Percentiles rank a stretch among this genome's conserved stretches.
phyloP scores from a whole-genome alignment of 2,113 vertebrate species.

The Phalacrocorax pelagicus region DNA sequence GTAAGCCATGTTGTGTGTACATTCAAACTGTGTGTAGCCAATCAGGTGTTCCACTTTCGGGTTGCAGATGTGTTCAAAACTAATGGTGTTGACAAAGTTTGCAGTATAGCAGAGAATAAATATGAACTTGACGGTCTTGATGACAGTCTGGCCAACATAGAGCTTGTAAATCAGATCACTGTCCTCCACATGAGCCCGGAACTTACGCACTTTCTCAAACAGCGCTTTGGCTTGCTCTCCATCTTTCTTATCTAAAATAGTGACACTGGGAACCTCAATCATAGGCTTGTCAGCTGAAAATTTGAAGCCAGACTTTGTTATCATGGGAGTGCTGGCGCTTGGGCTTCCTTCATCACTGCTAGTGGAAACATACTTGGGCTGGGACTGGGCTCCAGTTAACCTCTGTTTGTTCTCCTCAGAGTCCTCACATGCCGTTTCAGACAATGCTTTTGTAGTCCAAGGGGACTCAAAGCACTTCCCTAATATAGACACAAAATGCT shows the following conservation, averaged over 20 bases:
- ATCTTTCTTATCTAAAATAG: slow-evolving; percentile 97
- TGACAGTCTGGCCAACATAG: slow-evolving; percentile 93
- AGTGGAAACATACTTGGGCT: slow-evolving; percentile 93
- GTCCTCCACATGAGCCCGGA: slow-evolving; percentile 94
- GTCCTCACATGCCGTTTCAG: slow-evolving; percentile 96
- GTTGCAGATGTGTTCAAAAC: slow-evolving; percentile 89
- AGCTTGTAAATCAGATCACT: slow-evolving; percentile 97
- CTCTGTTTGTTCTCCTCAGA: slow-evolving; percentile 97
- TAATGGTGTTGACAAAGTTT: slow-evolving; percentile 92
- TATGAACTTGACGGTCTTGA: slow-evolving; percentile 97
- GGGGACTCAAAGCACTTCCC: slow-evolving; percentile 98
- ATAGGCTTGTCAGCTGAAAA: slow-evolving; percentile 94
- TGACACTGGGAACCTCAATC: slow-evolving; percentile 92
- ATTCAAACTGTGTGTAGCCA: slow-evolving; percentile 89
- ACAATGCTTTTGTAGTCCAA: slow-evolving; percentile 97
- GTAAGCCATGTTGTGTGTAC: slow-evolving; percentile 98
- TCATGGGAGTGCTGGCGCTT: slow-evolving; percentile 89
- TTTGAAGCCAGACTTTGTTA: slow-evolving; percentile 89
- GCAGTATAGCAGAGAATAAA: slow-evolving; percentile 95
- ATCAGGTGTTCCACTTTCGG: slow-evolving; percentile 93
- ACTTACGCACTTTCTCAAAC: slow-evolving; percentile 97
- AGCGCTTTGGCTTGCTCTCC: slow-evolving; percentile 97
- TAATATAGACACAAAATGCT: slow-evolving; percentile 97
- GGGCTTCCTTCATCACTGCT: slow-evolving; percentile 96
- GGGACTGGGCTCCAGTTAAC: slow-evolving; percentile 85